These are phyloP conservation scores for Vollenhovia emeryi DNA, from an alignment of 1,140 invertebrate species.

Conservation along the genomic window DNA sequence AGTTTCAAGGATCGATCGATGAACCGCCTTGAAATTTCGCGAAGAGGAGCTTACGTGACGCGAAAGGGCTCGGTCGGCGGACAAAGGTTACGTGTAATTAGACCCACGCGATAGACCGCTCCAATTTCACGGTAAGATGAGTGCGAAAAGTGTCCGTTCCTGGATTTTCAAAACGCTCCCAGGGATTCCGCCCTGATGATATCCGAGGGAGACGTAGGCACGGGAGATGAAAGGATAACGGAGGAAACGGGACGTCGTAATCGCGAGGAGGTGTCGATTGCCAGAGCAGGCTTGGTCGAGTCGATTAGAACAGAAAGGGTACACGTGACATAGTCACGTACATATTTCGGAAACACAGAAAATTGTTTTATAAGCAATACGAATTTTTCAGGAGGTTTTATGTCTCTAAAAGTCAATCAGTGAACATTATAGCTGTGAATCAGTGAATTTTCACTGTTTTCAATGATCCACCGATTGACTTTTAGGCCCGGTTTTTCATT, in stretches of 20 bases:
- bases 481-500: too few relatives aligned
- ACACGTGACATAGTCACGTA: too few relatives aligned
- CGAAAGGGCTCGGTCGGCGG: neutral
- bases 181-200: neutral
- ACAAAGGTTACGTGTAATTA: slow-evolving; percentile 31
- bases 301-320: too few relatives aligned
- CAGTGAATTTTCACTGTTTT: too few relatives aligned
- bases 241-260: neutral
- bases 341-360: too few relatives aligned
- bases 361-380: too few relatives aligned
- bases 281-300: too few relatives aligned
- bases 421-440: too few relatives aligned
- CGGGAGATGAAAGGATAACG: neutral
- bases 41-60: neutral
- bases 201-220: neutral
- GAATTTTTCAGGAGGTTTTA: too few relatives aligned
- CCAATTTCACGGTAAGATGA: slow-evolving; percentile 43
- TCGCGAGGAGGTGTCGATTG: neutral
- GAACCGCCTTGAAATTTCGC: neutral
- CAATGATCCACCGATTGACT: too few relatives aligned
- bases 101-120: neutral
- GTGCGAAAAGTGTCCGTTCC: slow-evolving; percentile 11
- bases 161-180: neutral
- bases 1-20: neutral
- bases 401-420: too few relatives aligned